A percentile compares a stretch with the other conserved stretches of the same genome.
Conservation (phyloP, 1,140 invertebrate genomes). For the Drosophila paulistorum region DNA sequence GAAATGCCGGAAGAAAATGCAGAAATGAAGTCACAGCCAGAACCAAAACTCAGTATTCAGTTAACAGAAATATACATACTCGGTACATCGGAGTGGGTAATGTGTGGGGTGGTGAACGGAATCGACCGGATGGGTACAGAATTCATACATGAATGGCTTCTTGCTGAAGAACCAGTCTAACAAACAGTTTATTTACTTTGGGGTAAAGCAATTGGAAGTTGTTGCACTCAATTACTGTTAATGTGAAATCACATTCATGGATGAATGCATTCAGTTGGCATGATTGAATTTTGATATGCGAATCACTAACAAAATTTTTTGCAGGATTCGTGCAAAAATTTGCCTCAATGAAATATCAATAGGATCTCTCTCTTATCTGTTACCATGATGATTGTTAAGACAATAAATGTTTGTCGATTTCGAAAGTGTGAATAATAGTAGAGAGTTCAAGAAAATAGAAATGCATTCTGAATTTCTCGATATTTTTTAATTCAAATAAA, state of each 20-base stretch:
- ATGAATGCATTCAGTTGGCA: neutral
- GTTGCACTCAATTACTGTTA: constrained; percentile 56
- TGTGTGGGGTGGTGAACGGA: neutral
- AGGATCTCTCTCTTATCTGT: no score
- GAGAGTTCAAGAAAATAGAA: no score
- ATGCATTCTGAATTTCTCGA: no score
- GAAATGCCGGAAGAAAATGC: constrained; percentile 63
- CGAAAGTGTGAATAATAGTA: no score
- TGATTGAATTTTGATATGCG: constrained; percentile 1
- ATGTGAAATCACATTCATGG: constrained; percentile 25
- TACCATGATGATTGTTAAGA: no score
- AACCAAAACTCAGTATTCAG: constrained; percentile 8
- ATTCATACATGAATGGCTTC: constrained; percentile 57
- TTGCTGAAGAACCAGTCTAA: constrained; percentile 9
- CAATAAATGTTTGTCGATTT: no score
- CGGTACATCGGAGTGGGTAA: neutral
- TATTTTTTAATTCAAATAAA: no score
- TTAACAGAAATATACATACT: constrained; percentile 7
- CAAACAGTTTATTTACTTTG: constrained; percentile 50
- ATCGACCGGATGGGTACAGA: constrained; percentile 20
- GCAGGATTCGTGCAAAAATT: no score
- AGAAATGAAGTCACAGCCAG: constrained; percentile 66
- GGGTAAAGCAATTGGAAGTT: constrained; percentile 54
- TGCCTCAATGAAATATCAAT: no score
- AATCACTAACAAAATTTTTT: neutral